Evolutionary conservation across 1,140 invertebrate genomes (phyloP), one percentile per base, ranked within the genome.

Genomic region (Nasonia vitripennis): DNA sequence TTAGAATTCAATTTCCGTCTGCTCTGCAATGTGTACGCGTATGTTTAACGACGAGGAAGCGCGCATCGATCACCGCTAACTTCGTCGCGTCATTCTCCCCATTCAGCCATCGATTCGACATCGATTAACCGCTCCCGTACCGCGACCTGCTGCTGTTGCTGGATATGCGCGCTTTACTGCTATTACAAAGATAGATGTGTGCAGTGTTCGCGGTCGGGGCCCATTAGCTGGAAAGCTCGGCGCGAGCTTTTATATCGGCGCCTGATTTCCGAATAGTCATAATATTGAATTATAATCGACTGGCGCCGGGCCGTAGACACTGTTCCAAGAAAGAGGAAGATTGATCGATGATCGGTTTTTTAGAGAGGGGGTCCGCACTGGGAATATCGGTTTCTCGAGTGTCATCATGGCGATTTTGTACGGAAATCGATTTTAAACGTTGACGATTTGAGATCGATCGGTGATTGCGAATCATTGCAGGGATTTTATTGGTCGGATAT

Each of bases 11-110:
- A 86, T 86, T 82, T 86, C 85, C 85, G 74, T 68, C 31, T 55
- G 23, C 14, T 70, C 34, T 37, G 5, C 34, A 4, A 37, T 37
- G 37, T 34, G 31, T 7, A 20, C 34, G 17, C n/a, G 5, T 75
- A 10, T 41, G 31, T 84, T 85, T 83, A 81, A 78, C 73, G 70
- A 31, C 20, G 67, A 88, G 75, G 83, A 88, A 85, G 71, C 68
- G 73, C 83, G 86, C 90, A 91, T 92, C 90, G 89, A 92, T 92
- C 90, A 90, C 74, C 48, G 9, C 14, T 81, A 37, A 86, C 87
- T 91, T 91, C 87, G 88, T 91, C 89, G 81, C 86, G 89, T 91
- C 90, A 90, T 89, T 79, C 85, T 90, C 85, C 88, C 85, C 86
- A 87, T 89, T 88, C 86, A 87, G 2, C 9, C 27, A 81, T 86